phyloP scores from a whole-genome alignment of 2,888 invertebrate genomes.

The Drosophila gaucha region DNA sequence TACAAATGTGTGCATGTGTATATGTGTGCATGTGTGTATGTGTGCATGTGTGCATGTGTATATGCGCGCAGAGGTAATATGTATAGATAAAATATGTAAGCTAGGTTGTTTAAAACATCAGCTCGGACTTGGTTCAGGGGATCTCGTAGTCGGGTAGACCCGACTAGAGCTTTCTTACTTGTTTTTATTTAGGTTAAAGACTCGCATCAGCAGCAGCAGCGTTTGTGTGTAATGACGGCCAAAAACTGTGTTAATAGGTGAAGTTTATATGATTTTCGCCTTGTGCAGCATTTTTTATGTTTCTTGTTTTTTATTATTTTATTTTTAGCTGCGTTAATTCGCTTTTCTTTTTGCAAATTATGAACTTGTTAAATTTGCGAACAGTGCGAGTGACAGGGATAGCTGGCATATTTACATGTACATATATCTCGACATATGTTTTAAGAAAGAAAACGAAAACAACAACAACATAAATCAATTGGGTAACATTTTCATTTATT shows the following conservation, averaged over 20 bases:
- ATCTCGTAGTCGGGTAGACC: too few relatives aligned
- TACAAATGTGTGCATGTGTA: too few relatives aligned
- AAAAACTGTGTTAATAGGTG: slow-evolving; percentile 73
- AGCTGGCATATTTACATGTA: slow-evolving; percentile 2
- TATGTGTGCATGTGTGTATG: too few relatives aligned
- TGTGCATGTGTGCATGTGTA: slow-evolving; percentile 8
- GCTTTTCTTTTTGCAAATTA: slow-evolving; percentile 17
- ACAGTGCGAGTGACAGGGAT: neutral
- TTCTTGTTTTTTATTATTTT: neutral
- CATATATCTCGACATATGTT: neutral
- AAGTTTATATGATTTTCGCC: slow-evolving; percentile 60
- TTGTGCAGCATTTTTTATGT: slow-evolving; percentile 28
- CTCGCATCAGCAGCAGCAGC: slow-evolving; percentile 25
- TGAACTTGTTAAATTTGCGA: neutral
- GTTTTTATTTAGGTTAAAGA: slow-evolving; percentile 67
- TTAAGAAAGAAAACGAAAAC: neutral
- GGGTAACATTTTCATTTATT: slow-evolving; percentile 70
- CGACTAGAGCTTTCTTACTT: slow-evolving; percentile 3
- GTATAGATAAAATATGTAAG: too few relatives aligned
- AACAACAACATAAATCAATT: slow-evolving; percentile 58
- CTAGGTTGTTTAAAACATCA: too few relatives aligned
- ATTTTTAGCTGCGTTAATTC: slow-evolving; percentile 13
- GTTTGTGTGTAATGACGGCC: slow-evolving; percentile 26
- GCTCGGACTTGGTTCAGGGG: too few relatives aligned
- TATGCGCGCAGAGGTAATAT: too few relatives aligned